Conservation (phyloP, 2,113 vertebrate species). For the Aythya baeri region DNA sequence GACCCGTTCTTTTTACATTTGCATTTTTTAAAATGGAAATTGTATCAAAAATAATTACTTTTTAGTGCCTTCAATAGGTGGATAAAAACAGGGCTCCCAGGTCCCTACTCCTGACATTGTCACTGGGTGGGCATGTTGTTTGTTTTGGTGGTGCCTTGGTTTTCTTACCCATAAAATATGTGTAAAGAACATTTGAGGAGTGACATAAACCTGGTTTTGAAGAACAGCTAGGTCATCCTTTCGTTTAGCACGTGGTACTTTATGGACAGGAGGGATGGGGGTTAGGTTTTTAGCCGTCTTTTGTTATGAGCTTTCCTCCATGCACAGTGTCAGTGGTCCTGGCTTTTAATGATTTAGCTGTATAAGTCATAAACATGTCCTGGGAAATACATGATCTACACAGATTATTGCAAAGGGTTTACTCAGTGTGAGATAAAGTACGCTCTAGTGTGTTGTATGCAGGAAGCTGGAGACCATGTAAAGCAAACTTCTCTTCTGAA, state of each 20-base stretch:
- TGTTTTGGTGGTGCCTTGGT: not conserved
- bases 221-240: not conserved
- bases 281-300: not conserved
- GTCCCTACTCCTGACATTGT: not conserved
- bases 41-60: not conserved
- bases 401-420: not conserved
- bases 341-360: not conserved
- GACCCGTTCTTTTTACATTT: not conserved
- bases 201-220: not conserved
- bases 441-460: not conserved
- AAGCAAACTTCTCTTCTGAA: not conserved
- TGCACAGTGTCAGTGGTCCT: not conserved
- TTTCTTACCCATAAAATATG: not conserved
- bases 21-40: not conserved
- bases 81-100: not conserved
- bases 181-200: not conserved
- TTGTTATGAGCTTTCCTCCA: not conserved
- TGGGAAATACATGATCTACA: not conserved
- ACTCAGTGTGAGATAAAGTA: not conserved
- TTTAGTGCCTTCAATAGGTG: not conserved
- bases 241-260: not conserved
- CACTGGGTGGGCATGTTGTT: not conserved
- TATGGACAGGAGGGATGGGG: too few relatives aligned
- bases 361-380: not conserved
- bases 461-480: not conserved